Percentiles rank a stretch among this genome's conserved stretches.
Conservation (phyloP, 1,140 invertebrate genomes). For the Brachionus rotundiformis region DNA sequence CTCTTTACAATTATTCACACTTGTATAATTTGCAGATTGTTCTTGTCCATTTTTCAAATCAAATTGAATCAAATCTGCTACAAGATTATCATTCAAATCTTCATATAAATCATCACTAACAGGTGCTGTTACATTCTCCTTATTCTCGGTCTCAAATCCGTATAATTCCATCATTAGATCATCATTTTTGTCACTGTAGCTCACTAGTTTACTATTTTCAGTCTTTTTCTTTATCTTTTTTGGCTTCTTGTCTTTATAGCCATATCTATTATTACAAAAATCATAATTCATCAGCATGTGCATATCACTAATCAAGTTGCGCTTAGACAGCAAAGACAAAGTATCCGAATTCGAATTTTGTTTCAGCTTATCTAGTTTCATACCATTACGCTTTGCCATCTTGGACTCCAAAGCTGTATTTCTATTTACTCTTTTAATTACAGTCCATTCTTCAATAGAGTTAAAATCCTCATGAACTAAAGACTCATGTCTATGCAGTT, state of each 20-base stretch:
- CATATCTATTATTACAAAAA: slow-evolving; percentile 38
- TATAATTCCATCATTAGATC: slow-evolving; percentile 12
- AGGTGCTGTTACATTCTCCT: not conserved
- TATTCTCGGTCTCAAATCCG: slow-evolving; percentile 8
- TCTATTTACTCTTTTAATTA: not conserved
- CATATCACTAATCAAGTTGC: slow-evolving; percentile 12
- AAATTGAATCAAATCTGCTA: not conserved
- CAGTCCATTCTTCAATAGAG: not conserved
- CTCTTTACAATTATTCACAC: not conserved
- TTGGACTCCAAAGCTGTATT: not conserved
- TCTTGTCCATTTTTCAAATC: not conserved
- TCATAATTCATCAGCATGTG: slow-evolving; percentile 31
- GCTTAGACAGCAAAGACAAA: not conserved
- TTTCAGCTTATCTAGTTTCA: not conserved
- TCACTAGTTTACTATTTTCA: not conserved
- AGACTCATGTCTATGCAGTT: not conserved
- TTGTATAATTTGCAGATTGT: not conserved
- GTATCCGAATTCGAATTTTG: not conserved
- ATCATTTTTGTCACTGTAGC: not conserved
- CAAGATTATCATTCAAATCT: slow-evolving; percentile 9
- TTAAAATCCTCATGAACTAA: not conserved
- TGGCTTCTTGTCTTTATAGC: not conserved
- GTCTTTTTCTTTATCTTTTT: not conserved
- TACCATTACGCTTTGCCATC: not conserved
- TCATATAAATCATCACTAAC: not conserved